Evolutionary conservation across 2,113 vertebrate genomes (phyloP).

Genomic region (Campylomormyrus tamandua): DNA sequence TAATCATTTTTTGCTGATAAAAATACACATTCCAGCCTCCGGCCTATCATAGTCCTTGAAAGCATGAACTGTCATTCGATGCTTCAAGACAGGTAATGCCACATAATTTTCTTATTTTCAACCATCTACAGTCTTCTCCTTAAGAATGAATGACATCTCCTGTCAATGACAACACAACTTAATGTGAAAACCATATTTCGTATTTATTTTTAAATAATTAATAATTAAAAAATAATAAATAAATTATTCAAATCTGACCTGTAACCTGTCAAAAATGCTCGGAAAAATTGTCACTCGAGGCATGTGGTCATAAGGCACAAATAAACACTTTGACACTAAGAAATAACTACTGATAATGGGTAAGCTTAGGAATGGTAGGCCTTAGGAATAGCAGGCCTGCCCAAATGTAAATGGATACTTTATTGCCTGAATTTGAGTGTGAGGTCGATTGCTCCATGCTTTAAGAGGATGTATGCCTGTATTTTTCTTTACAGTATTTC

Average conservation of each 20-base stretch:
- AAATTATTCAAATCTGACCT: background rate
- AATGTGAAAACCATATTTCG: background rate
- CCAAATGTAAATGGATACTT: background rate
- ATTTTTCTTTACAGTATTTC: background rate
- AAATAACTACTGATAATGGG: background rate
- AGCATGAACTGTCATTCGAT: background rate
- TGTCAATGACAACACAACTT: background rate
- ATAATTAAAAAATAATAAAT: background rate
- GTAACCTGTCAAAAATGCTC: background rate
- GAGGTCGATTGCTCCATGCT: background rate
- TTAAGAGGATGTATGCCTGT: background rate
- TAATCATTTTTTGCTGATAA: slow-evolving; percentile 19
- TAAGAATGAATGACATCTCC: background rate
- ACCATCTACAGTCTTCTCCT: background rate
- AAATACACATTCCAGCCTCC: slow-evolving; percentile 15
- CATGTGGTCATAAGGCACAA: background rate
- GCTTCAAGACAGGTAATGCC: background rate
- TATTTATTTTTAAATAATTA: background rate
- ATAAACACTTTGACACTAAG: background rate
- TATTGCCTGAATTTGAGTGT: background rate
- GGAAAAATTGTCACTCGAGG: background rate
- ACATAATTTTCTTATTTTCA: background rate
- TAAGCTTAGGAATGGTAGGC: background rate
- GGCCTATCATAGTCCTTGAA: slow-evolving; percentile 15
- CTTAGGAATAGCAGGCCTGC: too few relatives aligned